Conservation (phyloP, 2,797 vertebrate genomes). For the Vireo griseus region DNA sequence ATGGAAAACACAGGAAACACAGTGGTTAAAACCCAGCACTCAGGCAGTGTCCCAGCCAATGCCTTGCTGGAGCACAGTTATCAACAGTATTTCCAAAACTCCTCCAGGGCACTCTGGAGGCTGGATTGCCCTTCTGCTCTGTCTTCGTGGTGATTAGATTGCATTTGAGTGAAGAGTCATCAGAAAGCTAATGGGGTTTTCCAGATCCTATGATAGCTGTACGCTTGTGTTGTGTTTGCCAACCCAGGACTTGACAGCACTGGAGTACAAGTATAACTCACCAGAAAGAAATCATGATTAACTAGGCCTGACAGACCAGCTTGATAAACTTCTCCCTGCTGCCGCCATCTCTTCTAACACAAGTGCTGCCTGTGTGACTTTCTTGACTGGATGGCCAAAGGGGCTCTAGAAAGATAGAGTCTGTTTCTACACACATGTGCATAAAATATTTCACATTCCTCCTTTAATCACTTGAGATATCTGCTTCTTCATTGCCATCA, state of each 20-base stretch:
- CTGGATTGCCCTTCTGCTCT: background rate
- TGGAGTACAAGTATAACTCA: background rate
- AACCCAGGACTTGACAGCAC: background rate
- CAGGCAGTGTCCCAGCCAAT: background rate
- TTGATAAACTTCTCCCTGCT: background rate
- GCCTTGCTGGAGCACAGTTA: background rate
- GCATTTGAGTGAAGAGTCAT: background rate
- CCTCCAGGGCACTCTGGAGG: background rate
- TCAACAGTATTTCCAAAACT: background rate
- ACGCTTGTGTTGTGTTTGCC: background rate
- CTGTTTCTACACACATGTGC: background rate
- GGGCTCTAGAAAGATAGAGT: background rate
- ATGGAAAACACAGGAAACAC: background rate
- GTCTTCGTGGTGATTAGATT: background rate
- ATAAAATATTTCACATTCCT: background rate
- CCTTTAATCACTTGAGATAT: background rate
- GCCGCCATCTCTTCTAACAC: background rate
- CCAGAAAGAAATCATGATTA: background rate
- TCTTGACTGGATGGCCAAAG: background rate
- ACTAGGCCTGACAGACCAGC: background rate
- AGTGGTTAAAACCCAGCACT: background rate
- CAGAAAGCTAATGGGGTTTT: background rate
- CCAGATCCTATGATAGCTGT: background rate
- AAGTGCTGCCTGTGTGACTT: background rate
- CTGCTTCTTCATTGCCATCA: background rate